A percentile compares a stretch with the other conserved stretches of the same genome.
Evolutionary conservation across 2,113 vertebrate species (phyloP).

Genomic region (Halcyon malimbica): DNA sequence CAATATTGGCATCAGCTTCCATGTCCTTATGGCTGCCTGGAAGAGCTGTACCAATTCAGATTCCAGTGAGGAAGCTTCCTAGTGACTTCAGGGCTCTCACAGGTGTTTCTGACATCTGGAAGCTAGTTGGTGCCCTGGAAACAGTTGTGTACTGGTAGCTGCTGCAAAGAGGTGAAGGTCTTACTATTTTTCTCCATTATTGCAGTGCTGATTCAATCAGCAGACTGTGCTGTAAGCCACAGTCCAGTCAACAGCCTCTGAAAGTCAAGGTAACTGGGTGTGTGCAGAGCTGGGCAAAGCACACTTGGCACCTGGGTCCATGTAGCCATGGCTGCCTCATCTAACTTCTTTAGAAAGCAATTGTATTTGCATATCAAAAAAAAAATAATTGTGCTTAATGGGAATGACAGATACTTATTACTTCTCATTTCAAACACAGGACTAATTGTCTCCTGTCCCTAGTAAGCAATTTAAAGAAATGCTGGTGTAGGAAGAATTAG

Average conservation of each 20-base stretch:
- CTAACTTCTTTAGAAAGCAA: not conserved
- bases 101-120: not conserved
- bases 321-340: not conserved
- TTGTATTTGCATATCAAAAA: constrained; percentile 10
- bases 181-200: not conserved
- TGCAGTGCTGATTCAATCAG: not conserved
- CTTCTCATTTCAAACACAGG: constrained; percentile 32
- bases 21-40: not conserved
- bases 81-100: not conserved
- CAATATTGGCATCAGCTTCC: not conserved
- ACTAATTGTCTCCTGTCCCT: constrained; percentile 63
- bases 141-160: not conserved
- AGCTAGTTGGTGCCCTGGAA: not conserved
- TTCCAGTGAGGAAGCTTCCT: not conserved
- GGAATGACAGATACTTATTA: constrained; percentile 56
- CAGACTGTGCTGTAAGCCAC: not conserved
- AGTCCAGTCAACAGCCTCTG: not conserved
- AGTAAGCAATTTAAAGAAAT: constrained; percentile 72
- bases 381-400: constrained; percentile 10
- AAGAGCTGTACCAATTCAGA: not conserved
- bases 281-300: not conserved
- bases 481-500: constrained; percentile 67
- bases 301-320: not conserved
- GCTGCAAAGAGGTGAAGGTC: not conserved
- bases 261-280: not conserved